A percentile compares a stretch with the other conserved stretches of the same genome.
Evolutionary conservation across 2,113 vertebrate species (phyloP).

Genomic region (Takifugu bimaculatus): DNA sequence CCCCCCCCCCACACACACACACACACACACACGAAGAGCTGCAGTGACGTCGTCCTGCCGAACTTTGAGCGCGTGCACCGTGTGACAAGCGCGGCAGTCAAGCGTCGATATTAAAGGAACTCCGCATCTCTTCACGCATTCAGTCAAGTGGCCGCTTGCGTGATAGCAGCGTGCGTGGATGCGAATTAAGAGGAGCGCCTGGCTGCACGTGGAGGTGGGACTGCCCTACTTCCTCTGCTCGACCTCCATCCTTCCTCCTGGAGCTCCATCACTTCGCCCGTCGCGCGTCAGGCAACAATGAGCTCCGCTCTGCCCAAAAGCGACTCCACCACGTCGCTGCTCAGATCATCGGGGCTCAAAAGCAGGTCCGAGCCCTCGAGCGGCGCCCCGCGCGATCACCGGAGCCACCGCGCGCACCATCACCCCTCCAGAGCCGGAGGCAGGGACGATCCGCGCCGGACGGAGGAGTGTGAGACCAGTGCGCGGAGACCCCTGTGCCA

Average conservation of each 20-base stretch:
- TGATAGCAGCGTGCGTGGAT: conserved; percentile 18
- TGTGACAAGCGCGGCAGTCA: conserved; percentile 1
- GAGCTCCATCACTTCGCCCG: conserved; percentile 21
- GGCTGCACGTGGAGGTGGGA: conserved; percentile 16
- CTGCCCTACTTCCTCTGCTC: conserved; percentile 22
- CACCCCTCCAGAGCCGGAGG: conserved; percentile 47
- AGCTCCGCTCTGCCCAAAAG: conserved; percentile 85
- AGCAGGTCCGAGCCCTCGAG: conserved; percentile 57
- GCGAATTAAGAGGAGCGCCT: conserved; percentile 8
- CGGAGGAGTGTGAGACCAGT: conserved; percentile 79
- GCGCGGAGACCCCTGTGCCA: conserved; percentile 88
- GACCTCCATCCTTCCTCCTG: conserved; percentile 33
- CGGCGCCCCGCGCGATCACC: conserved; percentile 46
- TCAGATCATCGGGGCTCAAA: conserved; percentile 68
- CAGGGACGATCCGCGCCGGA: conserved; percentile 57
- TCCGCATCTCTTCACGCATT: conserved; percentile 1
- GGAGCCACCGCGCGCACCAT: conserved; percentile 35
- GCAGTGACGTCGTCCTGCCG: conserved; percentile 40
- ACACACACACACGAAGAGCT: not conserved
- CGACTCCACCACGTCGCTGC: conserved; percentile 85
- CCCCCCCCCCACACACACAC: too few species aligned
- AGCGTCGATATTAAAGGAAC: conserved; percentile 2
- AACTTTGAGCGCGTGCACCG: conserved; percentile 38
- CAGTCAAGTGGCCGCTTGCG: not conserved
- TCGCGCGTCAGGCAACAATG: conserved; percentile 64